Conservation (phyloP, 1,140 invertebrate species). For the Aphis craccivora region DNA sequence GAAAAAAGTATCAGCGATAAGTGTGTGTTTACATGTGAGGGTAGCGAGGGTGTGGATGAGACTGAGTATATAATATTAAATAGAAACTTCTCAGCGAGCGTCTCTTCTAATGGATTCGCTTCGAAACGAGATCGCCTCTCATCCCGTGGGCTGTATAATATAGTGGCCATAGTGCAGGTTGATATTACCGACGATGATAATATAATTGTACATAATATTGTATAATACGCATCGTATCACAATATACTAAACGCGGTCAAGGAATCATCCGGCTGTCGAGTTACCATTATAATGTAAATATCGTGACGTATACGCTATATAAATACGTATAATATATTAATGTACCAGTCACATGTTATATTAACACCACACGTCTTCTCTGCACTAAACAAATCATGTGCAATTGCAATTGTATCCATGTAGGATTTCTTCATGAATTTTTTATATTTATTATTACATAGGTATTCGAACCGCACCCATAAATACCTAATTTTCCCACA, state of each 20-base stretch:
- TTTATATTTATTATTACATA: neutral
- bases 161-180: neutral
- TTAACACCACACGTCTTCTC: neutral
- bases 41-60: neutral
- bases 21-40: no score
- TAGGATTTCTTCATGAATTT: neutral
- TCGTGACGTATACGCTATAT: neutral
- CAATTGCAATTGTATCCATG: neutral
- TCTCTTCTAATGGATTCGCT: conserved; percentile 20
- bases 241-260: neutral
- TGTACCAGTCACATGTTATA: neutral
- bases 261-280: neutral
- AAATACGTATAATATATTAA: neutral
- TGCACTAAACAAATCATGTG: neutral
- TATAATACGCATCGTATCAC: neutral
- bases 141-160: neutral
- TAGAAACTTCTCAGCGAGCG: neutral
- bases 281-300: neutral
- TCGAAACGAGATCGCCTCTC: neutral
- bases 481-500: neutral
- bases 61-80: neutral
- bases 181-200: neutral
- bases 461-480: neutral
- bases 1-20: neutral
- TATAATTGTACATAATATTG: neutral